phyloP scores from a whole-genome alignment of 2,888 invertebrate genomes.

The Toxonevra muliebris region DNA sequence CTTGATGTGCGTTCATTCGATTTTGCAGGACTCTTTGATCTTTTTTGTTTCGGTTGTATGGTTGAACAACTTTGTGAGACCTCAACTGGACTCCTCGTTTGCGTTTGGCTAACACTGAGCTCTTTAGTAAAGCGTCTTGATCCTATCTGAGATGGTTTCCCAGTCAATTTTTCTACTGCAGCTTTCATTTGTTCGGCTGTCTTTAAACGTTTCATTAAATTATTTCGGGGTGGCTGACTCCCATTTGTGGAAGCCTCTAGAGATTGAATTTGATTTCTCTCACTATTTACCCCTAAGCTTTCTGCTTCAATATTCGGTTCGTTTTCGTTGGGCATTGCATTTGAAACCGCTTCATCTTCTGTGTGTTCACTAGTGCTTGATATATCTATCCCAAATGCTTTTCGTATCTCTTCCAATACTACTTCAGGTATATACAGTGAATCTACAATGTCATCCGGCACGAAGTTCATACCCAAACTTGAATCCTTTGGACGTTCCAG shows the following conservation, averaged over 20 bases:
- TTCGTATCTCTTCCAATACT: constrained; percentile 58
- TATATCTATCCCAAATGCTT: constrained; percentile 58
- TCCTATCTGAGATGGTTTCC: too few relatives aligned
- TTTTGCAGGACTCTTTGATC: constrained; percentile 1
- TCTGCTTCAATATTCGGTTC: not conserved
- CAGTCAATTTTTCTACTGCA: too few relatives aligned
- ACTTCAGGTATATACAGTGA: constrained; percentile 56
- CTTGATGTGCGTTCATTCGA: constrained; percentile 23
- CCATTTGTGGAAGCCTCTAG: constrained; percentile 3
- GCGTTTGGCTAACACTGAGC: too few relatives aligned
- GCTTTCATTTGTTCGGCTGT: too few relatives aligned
- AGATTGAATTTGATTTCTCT: constrained; percentile 1
- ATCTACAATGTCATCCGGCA: constrained; percentile 61
- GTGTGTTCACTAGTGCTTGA: constrained; percentile 28
- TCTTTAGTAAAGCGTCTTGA: too few relatives aligned
- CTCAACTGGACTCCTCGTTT: too few relatives aligned
- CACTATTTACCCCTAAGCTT: not conserved
- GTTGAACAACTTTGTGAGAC: too few relatives aligned
- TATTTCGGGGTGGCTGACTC: not conserved
- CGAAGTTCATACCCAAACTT: constrained; percentile 39
- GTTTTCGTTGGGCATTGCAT: not conserved
- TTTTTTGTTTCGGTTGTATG: not conserved
- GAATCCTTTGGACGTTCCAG: constrained; percentile 51
- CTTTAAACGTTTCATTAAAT: too few relatives aligned
- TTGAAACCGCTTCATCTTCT: not conserved